Conservation (phyloP, 2,797 vertebrate species). For the Argyrosomus regius region DNA sequence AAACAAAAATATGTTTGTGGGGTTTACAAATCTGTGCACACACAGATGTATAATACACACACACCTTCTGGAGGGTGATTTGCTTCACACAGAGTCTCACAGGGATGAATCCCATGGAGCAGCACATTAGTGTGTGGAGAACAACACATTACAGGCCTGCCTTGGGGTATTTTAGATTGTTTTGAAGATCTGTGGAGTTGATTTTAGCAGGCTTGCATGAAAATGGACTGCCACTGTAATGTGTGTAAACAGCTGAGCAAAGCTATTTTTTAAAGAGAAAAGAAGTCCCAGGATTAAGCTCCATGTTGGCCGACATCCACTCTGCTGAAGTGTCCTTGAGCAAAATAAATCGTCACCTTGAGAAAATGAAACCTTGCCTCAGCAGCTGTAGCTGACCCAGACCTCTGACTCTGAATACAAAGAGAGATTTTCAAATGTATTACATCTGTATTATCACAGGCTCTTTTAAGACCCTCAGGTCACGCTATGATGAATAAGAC, state of each 20-base stretch:
- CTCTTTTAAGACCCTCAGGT: conserved; percentile 1
- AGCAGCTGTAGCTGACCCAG: conserved; percentile 29
- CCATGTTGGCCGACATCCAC: conserved; percentile 29
- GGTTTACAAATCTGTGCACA: not conserved
- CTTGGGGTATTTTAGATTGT: not conserved
- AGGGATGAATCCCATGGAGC: conserved; percentile 15
- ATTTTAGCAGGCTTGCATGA: conserved; percentile 5
- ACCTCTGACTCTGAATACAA: conserved; percentile 40
- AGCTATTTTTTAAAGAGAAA: conserved; percentile 27
- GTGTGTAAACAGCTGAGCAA: conserved; percentile 48
- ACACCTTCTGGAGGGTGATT: conserved; percentile 19
- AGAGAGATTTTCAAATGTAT: conserved; percentile 31
- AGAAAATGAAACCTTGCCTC: conserved; percentile 27
- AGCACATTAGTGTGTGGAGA: conserved; percentile 38
- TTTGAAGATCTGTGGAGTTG: conserved; percentile 2
- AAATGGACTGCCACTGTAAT: conserved; percentile 22
- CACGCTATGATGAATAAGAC: conserved; percentile 16
- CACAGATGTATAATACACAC: conserved; percentile 1
- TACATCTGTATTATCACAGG: conserved; percentile 14
- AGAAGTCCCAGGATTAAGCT: conserved; percentile 34
- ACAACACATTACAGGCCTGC: conserved; percentile 19
- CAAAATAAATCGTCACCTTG: conserved; percentile 44
- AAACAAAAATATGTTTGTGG: not conserved
- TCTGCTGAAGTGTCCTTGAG: conserved; percentile 54
- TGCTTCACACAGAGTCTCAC: not conserved